Conservation (phyloP, 2,888 invertebrate species). For the Orthosia gracilis region DNA sequence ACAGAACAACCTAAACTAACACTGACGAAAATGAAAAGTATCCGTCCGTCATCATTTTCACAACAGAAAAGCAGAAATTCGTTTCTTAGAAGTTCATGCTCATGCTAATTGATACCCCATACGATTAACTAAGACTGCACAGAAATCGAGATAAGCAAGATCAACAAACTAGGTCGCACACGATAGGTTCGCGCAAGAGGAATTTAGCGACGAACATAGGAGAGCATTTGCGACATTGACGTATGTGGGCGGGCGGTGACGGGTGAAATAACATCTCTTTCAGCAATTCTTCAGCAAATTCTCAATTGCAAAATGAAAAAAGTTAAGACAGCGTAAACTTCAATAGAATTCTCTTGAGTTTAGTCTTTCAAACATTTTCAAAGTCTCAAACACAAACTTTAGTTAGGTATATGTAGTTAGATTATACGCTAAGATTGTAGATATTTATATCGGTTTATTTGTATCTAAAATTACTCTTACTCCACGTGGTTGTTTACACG, state of each 20-base stretch:
- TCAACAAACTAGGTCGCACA: constrained; percentile 77
- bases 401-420: not conserved
- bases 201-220: constrained; percentile 76
- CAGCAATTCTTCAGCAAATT: constrained; percentile 41
- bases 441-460: constrained; percentile 31
- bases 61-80: constrained; percentile 2
- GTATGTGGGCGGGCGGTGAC: constrained; percentile 80
- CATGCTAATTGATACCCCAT: constrained; percentile 12
- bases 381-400: constrained; percentile 12
- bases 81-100: not conserved
- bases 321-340: constrained; percentile 23
- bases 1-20: not conserved
- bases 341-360: constrained; percentile 28
- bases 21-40: not conserved
- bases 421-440: constrained; percentile 9
- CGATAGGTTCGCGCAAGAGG: constrained; percentile 70
- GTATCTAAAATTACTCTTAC: constrained; percentile 30
- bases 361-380: not conserved
- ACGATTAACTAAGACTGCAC: constrained; percentile 26
- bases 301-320: constrained; percentile 46
- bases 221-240: constrained; percentile 82
- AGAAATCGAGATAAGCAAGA: constrained; percentile 46
- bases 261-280: constrained; percentile 69
- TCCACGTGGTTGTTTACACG: constrained; percentile 33
- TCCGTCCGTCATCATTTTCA: not conserved